A percentile compares a stretch with the other conserved stretches of the same genome.
These are phyloP conservation scores for Huso huso DNA, from an alignment of 2,797 vertebrate species.

Conservation along the genomic window DNA sequence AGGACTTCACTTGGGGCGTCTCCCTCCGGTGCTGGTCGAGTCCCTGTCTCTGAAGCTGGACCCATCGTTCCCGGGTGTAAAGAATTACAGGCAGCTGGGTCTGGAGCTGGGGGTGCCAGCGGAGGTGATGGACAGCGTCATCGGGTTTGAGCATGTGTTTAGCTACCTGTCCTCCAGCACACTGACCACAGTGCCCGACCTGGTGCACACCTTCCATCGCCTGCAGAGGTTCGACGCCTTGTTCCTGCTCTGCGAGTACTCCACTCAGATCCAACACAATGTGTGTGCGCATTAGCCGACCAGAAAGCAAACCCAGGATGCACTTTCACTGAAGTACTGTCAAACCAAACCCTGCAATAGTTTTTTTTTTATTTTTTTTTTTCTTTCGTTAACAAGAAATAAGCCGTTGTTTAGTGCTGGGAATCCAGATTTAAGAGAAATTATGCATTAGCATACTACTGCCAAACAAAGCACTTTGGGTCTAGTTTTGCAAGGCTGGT, in stretches of 20 bases:
- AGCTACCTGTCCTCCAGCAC: conserved; percentile 23
- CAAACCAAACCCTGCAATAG: too few species aligned
- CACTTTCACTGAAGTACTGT: not conserved
- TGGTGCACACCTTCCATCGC: conserved; percentile 32
- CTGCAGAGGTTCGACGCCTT: conserved; percentile 33
- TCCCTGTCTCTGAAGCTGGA: conserved; percentile 35
- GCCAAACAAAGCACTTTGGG: too few species aligned
- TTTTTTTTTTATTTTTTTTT: too few species aligned
- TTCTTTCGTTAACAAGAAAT: too few species aligned
- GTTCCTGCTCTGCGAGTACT: conserved; percentile 38
- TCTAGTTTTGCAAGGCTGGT: too few species aligned
- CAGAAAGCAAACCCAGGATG: conserved; percentile 3
- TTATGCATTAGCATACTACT: too few species aligned
- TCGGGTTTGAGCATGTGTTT: conserved; percentile 35
- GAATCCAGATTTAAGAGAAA: too few species aligned
- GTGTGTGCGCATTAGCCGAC: not conserved
- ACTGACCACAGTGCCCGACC: not conserved
- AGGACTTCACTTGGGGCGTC: conserved; percentile 30
- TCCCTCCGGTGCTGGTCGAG: conserved; percentile 37
- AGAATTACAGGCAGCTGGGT: conserved; percentile 37
- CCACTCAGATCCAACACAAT: not conserved
- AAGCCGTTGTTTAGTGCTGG: too few species aligned
- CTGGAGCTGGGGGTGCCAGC: conserved; percentile 30
- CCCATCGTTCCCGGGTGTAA: conserved; percentile 25
- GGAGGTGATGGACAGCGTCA: conserved; percentile 22